A percentile compares a stretch with the other conserved stretches of the same genome.
These are phyloP conservation scores for Catostomus latipinnis DNA, from an alignment of 2,797 vertebrate genomes.

Conservation along the genomic window DNA sequence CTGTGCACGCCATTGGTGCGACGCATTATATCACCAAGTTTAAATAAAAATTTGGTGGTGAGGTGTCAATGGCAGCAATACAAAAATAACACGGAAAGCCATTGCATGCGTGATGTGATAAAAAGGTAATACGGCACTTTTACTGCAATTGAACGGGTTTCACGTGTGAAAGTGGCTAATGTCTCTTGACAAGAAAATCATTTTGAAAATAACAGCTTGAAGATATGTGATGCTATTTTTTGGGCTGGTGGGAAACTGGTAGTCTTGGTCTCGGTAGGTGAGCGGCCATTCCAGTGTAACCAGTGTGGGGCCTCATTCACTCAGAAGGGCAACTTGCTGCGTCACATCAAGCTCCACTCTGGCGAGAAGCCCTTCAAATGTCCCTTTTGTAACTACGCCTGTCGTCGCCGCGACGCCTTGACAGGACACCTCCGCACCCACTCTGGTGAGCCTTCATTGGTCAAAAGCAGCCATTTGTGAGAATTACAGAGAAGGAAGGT, in stretches of 20 bases:
- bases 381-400: constrained; percentile 94
- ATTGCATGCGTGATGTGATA: no score
- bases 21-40: no score
- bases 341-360: constrained; percentile 97
- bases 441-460: constrained; percentile 81
- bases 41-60: no score
- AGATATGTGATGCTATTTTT: constrained; percentile 14
- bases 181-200: no score
- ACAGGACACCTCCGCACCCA: constrained; percentile 95
- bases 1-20: no score
- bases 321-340: constrained; percentile 94
- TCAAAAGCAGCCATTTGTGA: constrained; percentile 10
- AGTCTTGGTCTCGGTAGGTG: constrained; percentile 76
- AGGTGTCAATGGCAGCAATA: no score
- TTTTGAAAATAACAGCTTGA: no score
- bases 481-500: constrained; percentile 28
- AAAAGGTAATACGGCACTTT: no score
- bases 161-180: no score
- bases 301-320: constrained; percentile 98
- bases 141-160: no score
- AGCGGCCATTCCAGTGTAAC: constrained; percentile 96
- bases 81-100: no score
- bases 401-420: constrained; percentile 91
- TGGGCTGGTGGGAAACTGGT: constrained; percentile 31
- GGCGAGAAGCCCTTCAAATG: constrained; percentile 99